phyloP scores from a whole-genome alignment of 2,113 vertebrate species.

The Sardina pilchardus region DNA sequence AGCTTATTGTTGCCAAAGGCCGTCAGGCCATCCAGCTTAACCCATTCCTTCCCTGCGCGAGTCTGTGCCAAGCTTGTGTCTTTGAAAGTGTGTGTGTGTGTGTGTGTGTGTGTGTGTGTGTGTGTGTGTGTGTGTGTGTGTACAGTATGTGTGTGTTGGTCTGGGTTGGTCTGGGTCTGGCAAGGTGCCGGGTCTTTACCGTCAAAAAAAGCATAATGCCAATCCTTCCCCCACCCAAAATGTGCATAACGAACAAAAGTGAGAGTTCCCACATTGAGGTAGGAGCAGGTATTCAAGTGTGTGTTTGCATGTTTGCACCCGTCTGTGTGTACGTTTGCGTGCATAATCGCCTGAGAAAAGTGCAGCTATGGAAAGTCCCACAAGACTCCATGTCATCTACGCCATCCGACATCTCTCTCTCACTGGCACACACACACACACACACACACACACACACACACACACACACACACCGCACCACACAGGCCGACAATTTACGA shows the following conservation, averaged over 20 bases:
- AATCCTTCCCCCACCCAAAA: too few species aligned
- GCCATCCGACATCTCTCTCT: conserved; percentile 64
- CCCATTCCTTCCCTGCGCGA: neutral
- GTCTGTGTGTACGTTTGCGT: conserved; percentile 38
- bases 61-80: neutral
- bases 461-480: conserved; percentile 60
- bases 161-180: too few species aligned
- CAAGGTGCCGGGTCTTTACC: neutral
- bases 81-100: neutral
- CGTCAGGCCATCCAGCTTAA: too few species aligned
- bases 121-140: conserved; percentile 57
- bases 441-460: too few species aligned
- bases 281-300: too few species aligned
- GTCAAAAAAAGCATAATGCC: too few species aligned
- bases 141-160: neutral
- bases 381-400: conserved; percentile 66
- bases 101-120: conserved; percentile 7
- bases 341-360: conserved; percentile 51
- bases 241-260: too few species aligned
- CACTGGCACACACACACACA: too few species aligned
- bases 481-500: conserved; percentile 80
- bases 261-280: too few species aligned
- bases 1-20: too few species aligned
- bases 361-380: conserved; percentile 69
- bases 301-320: too few species aligned